Percentiles rank a stretch among this genome's conserved stretches.
phyloP scores from a whole-genome alignment of 2,888 invertebrate genomes.

The Zonitis immaculata region DNA sequence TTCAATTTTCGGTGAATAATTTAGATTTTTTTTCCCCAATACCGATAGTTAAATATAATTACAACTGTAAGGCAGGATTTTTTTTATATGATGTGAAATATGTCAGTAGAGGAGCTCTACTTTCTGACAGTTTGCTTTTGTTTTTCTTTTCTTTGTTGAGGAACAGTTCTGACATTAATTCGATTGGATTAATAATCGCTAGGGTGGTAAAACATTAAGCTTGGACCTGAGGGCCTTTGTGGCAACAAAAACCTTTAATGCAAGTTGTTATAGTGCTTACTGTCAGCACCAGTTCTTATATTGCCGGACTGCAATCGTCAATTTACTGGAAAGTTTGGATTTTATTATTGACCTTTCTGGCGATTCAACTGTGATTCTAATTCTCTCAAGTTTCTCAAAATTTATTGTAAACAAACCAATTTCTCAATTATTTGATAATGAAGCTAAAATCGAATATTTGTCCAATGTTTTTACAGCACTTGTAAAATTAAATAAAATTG shows the following conservation, averaged over 20 bases:
- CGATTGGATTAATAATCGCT: not conserved
- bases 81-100: no score
- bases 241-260: conserved; percentile 20
- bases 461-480: not conserved
- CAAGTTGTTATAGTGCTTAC: conserved; percentile 20
- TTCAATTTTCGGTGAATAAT: no score
- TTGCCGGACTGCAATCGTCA: conserved; percentile 25
- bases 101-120: no score
- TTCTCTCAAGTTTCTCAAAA: conserved; percentile 26
- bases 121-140: no score
- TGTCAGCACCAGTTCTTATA: conserved; percentile 26
- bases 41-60: no score
- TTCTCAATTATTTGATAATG: no score
- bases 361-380: conserved; percentile 26
- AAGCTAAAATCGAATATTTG: no score
- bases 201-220: not conserved
- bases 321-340: conserved; percentile 38
- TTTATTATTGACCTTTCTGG: conserved; percentile 29
- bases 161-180: not conserved
- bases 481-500: not conserved
- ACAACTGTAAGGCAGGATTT: no score
- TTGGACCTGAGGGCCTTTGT: conserved; percentile 6
- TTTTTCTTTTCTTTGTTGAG: not conserved
- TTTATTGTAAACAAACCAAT: no score
- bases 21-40: no score